Conservation (phyloP, 2,797 vertebrate species). For the Sternotherus odoratus region DNA sequence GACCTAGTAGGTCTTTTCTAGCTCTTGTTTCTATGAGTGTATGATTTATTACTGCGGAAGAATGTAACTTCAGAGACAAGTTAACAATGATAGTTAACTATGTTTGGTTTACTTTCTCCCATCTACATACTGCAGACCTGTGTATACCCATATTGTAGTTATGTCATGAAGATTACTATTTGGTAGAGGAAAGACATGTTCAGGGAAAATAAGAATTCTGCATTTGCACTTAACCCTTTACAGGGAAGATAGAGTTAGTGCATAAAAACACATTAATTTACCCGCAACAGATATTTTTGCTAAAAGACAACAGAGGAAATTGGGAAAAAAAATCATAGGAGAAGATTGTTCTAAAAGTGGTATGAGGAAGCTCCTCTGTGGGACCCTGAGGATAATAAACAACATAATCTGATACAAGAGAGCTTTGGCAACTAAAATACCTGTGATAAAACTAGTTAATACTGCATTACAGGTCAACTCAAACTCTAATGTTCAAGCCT, state of each 20-base stretch:
- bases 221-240: not conserved
- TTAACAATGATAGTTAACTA: slow-evolving; percentile 4
- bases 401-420: not conserved
- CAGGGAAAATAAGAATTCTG: not conserved
- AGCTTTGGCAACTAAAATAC: no score
- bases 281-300: not conserved
- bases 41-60: slow-evolving; percentile 40
- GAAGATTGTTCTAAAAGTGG: not conserved
- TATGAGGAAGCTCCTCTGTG: not conserved
- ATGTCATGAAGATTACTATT: not conserved
- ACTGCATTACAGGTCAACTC: not conserved
- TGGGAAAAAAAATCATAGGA: not conserved
- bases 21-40: slow-evolving; percentile 17
- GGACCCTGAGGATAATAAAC: no score
- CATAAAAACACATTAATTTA: not conserved
- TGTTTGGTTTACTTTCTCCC: slow-evolving; percentile 26
- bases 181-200: not conserved
- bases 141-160: not conserved
- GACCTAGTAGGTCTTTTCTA: slow-evolving; percentile 58
- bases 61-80: slow-evolving; percentile 2
- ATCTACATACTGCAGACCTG: not conserved
- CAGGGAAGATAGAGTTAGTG: not conserved
- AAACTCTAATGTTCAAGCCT: not conserved
- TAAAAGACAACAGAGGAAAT: not conserved
- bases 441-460: not conserved